Evolutionary conservation across 2,888 invertebrate genomes (phyloP).

Genomic region (Acleris literana): DNA sequence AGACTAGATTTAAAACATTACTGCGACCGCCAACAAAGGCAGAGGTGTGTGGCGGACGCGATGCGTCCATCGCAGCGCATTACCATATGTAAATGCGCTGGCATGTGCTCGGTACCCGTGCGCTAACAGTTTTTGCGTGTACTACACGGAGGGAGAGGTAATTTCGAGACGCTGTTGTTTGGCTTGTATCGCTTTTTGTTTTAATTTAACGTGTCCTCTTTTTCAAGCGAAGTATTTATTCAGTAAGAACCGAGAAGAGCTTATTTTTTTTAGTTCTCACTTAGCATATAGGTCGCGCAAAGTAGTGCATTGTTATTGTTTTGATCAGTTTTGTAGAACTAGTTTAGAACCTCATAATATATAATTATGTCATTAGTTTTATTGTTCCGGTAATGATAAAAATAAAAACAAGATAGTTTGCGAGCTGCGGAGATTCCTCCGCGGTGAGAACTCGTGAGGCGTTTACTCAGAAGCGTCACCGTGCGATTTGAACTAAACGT

Average conservation of each 20-base stretch:
- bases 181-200: constrained; percentile 1
- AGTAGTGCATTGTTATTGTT: too few species aligned
- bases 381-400: constrained; percentile 1
- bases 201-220: not conserved
- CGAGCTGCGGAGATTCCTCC: constrained; percentile 11
- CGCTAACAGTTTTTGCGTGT: constrained; percentile 70
- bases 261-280: too few species aligned
- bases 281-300: too few species aligned
- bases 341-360: not conserved
- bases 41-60: constrained; percentile 53
- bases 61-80: constrained; percentile 58
- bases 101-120: constrained; percentile 50
- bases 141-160: constrained; percentile 40
- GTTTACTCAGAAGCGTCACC: constrained; percentile 18
- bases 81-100: constrained; percentile 70
- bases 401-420: constrained; percentile 6
- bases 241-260: too few species aligned
- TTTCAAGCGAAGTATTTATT: not conserved
- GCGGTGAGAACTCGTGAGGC: constrained; percentile 13
- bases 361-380: not conserved
- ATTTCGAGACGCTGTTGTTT: constrained; percentile 19
- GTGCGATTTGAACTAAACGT: constrained; percentile 12
- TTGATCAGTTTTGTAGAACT: not conserved
- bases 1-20: constrained; percentile 39
- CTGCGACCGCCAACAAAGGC: constrained; percentile 56